Base-by-base conservation (phyloP, 2,888 invertebrate genomes). In the Brachyptera risi region DNA sequence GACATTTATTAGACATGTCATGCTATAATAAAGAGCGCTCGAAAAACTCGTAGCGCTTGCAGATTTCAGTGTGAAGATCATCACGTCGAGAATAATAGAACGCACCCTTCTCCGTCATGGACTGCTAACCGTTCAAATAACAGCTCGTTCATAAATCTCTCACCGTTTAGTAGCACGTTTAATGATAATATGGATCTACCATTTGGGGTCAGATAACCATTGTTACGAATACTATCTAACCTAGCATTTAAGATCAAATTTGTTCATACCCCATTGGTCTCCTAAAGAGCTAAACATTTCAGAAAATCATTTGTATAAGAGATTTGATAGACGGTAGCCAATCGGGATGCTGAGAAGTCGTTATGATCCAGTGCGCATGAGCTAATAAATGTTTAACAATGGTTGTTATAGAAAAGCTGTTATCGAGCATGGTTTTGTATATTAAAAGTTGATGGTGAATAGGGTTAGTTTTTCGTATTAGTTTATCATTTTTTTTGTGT, bases 191-290 rank as follows among this genome's bases (percentile, higher is more conserved):
- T 37, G 54, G 54, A 35, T 35, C 37, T 54, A 15, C 37, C 54
- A 54, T 54, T 54, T 37, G 37, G 54, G 54, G 54, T 54, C 54
- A 54, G 37, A 19, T 37, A 21, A 17, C 37, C 21, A 21, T 54
- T 54, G 54, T 54, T 17, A 13, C 37, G 35, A 21, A 3, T 5
- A 54, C 21, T 37, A 17, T 51, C 51, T 19, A 54, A 54, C 54
- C 54, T 54, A 47, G 58, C 65, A 60, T 65, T 65, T 65, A 65
- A 65, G 64, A 62, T 62, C 64, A 62, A 65, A 64, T 64, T 65
- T 63, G 60, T 51, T 50, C 61, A 65, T 64, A 65, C 59, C 64
- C 64, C 65, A 65, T 62, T 65, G 65, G 54, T 54, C 54, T 35
- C 54, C n/a, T 37, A 37, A 35, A 54, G 54, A 9, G 21, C 23